A percentile compares a stretch with the other conserved stretches of the same genome.
Conservation (phyloP, 1,140 invertebrate species). For the Zaprionus kolodkinae region DNA sequence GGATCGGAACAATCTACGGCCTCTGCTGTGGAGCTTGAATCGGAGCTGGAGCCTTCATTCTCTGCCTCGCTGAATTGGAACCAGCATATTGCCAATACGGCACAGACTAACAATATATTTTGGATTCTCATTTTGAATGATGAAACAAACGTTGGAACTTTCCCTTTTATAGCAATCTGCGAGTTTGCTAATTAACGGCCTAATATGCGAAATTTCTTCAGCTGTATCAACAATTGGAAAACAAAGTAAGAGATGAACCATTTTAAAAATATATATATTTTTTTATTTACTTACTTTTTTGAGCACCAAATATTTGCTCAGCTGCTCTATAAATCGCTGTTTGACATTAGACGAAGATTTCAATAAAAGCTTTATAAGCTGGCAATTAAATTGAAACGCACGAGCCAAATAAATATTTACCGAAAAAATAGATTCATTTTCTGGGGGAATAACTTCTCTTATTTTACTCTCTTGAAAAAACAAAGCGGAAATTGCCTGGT, state of each 20-base stretch:
- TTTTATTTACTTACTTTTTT: background rate
- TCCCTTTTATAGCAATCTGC: conserved; percentile 13
- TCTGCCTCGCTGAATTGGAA: background rate
- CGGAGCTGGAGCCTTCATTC: no score
- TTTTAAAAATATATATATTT: background rate
- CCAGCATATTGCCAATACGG: conserved; percentile 8
- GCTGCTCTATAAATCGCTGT: background rate
- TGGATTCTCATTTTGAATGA: conserved; percentile 22
- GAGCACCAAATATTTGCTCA: background rate
- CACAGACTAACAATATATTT: background rate
- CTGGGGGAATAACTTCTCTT: background rate
- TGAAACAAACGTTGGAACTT: background rate
- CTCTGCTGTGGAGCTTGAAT: no score
- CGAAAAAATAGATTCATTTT: background rate
- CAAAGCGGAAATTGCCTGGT: background rate
- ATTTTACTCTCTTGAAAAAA: background rate
- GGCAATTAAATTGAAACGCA: background rate
- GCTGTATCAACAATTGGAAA: conserved; percentile 5
- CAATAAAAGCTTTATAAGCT: background rate
- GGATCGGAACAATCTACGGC: no score
- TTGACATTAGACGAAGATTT: background rate
- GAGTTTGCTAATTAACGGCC: background rate
- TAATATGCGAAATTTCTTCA: background rate
- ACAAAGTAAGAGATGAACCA: background rate
- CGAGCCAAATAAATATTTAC: background rate